Base-by-base conservation (phyloP, 1,140 invertebrate species). In the Ostrea denselamellosa region DNA sequence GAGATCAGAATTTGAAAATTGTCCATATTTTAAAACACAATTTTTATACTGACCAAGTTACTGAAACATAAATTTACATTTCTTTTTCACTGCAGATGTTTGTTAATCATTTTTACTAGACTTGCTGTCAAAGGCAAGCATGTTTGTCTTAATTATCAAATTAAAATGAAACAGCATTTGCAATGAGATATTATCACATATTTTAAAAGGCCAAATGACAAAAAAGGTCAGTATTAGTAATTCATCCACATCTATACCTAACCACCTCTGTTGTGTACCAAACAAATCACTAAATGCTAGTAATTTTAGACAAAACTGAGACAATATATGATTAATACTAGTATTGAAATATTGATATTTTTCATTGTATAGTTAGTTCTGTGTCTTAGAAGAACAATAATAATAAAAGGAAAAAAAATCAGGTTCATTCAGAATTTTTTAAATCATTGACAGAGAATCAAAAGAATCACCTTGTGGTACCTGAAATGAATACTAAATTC, bases 401-500 rank as follows among this genome's bases (percentile, higher is more conserved):
- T n/a, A n/a, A n/a, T n/a, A 58, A 12, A 10, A 22, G 17, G 25
- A 77, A 77, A 62, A 19, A 19, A 62, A 2, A 19, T 62, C 56
- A 62, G 56, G n/a, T 62, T 0, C 17, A 62, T 7, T 19, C 25
- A 77, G 14, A 77, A 28, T 28, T 44, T 5, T 44, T 44, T 44
- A 25, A 77, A 34, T 14, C 22, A 0, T 25, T 28, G 58, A 77
- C 22, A 34, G 28, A 77, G 22, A 28, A 77, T 22, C 8, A 12
- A 34, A n/a, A 68, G 17, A 77, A 14, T n/a, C 25, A 84, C 12
- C 19, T 44, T 54, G 14, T 68, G 12, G 22, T 14, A 19, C 12
- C 85, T 68, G 44, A 44, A 44, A 44, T 44, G 34, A 85, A 65
- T 34, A 62, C n/a, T 44, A 14, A 86, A 28, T 52, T 86, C 19